Evolutionary conservation across 2,888 invertebrate species (phyloP).

Genomic region (Metacarcinus magister): DNA sequence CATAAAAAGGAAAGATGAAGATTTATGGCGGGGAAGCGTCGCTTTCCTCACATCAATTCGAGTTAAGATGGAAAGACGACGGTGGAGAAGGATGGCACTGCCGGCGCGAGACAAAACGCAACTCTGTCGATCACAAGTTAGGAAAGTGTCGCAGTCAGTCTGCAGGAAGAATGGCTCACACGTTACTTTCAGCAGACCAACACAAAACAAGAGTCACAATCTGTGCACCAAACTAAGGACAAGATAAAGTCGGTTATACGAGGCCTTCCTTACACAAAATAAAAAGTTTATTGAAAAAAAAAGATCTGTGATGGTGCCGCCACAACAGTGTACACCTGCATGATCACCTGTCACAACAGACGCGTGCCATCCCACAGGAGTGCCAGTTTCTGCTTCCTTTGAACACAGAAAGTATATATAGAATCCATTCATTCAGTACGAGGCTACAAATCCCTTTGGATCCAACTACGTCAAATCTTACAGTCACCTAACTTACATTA

Average conservation of each 20-base stretch:
- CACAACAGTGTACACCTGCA: not conserved
- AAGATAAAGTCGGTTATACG: not conserved
- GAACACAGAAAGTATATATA: not conserved
- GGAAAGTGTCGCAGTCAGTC: constrained; percentile 43
- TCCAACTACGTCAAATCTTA: too few species aligned
- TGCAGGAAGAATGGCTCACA: constrained; percentile 8
- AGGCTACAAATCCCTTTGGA: not conserved
- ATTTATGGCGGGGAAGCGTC: constrained; percentile 12
- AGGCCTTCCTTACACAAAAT: not conserved
- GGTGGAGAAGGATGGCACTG: constrained; percentile 33
- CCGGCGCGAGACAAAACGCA: constrained; percentile 35
- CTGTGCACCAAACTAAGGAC: not conserved
- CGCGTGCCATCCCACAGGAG: too few species aligned
- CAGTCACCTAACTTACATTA: too few species aligned
- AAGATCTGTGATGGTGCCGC: not conserved
- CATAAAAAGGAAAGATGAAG: not conserved
- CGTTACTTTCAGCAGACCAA: not conserved
- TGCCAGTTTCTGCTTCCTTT: too few species aligned
- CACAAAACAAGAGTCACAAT: not conserved
- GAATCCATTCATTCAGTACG: not conserved
- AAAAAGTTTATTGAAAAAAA: not conserved
- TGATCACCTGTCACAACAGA: not conserved
- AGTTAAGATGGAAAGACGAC: constrained; percentile 38
- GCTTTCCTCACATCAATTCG: constrained; percentile 43
- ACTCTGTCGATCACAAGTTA: constrained; percentile 26